Conservation (phyloP, 2,113 vertebrate genomes). For the Vidua chalybeata region DNA sequence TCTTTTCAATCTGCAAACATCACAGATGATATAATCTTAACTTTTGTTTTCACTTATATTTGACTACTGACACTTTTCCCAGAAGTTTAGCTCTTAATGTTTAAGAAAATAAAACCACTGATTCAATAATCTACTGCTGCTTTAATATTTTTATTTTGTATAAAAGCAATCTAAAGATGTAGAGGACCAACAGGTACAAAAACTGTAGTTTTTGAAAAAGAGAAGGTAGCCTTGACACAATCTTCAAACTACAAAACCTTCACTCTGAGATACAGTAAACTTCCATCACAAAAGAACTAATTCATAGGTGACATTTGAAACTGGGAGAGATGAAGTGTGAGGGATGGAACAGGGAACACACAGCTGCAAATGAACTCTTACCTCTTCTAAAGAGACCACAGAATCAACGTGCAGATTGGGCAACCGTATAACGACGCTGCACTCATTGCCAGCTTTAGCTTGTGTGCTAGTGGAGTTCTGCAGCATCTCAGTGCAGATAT, state of each 20-base stretch:
- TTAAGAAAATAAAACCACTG: background rate
- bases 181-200: background rate
- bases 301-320: background rate
- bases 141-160: background rate
- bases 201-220: background rate
- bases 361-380: constrained; percentile 39
- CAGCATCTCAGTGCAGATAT: constrained; percentile 88
- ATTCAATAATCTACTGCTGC: background rate
- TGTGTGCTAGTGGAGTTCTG: constrained; percentile 73
- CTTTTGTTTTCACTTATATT: background rate
- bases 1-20: constrained; percentile 89
- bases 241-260: background rate
- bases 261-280: background rate
- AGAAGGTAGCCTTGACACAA: background rate
- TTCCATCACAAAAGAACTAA: background rate
- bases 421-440: constrained; percentile 75
- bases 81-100: background rate
- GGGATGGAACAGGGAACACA: background rate
- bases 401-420: constrained; percentile 91
- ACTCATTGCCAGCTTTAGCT: constrained; percentile 57
- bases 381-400: constrained; percentile 91
- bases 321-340: background rate
- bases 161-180: background rate
- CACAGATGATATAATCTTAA: background rate
- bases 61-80: background rate